Percentiles rank a stretch among this genome's conserved stretches.
These are phyloP conservation scores for Polyommatus iphigenia DNA, from an alignment of 2,888 invertebrate genomes.

Conservation along the genomic window DNA sequence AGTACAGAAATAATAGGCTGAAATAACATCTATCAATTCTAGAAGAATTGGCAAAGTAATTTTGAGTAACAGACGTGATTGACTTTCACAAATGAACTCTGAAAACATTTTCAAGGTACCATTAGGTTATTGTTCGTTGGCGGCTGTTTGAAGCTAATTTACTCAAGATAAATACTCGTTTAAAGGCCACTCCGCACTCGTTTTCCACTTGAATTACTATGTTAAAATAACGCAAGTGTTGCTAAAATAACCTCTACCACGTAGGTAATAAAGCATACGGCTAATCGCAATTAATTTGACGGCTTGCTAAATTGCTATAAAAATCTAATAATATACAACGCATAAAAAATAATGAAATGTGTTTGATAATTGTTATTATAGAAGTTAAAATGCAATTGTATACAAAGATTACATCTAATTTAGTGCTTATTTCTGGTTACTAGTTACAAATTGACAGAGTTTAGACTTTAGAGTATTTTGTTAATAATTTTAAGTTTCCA, in stretches of 20 bases:
- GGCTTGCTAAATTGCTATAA: neutral
- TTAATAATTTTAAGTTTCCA: no score
- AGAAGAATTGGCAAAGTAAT: slow-evolving; percentile 18
- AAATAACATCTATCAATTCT: neutral
- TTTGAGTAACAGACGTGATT: slow-evolving; percentile 10
- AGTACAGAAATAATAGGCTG: neutral
- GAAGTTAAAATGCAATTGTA: neutral
- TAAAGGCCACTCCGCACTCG: slow-evolving; percentile 8
- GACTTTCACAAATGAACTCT: slow-evolving; percentile 23
- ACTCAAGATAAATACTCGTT: slow-evolving; percentile 17
- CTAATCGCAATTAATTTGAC: neutral
- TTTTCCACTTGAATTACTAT: slow-evolving; percentile 22
- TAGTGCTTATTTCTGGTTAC: neutral
- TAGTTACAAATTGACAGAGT: no score
- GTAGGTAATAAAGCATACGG: neutral
- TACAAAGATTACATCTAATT: neutral
- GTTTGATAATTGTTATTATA: neutral
- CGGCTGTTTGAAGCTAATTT: slow-evolving; percentile 10
- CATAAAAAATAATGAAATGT: neutral
- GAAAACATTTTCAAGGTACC: slow-evolving; percentile 14
- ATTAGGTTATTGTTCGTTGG: slow-evolving; percentile 19
- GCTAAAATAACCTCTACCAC: neutral
- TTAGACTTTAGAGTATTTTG: no score
- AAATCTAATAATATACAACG: neutral
- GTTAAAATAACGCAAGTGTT: neutral